These are phyloP conservation scores for Nothocercus julius DNA, from an alignment of 2,113 vertebrate genomes.

Conservation along the genomic window DNA sequence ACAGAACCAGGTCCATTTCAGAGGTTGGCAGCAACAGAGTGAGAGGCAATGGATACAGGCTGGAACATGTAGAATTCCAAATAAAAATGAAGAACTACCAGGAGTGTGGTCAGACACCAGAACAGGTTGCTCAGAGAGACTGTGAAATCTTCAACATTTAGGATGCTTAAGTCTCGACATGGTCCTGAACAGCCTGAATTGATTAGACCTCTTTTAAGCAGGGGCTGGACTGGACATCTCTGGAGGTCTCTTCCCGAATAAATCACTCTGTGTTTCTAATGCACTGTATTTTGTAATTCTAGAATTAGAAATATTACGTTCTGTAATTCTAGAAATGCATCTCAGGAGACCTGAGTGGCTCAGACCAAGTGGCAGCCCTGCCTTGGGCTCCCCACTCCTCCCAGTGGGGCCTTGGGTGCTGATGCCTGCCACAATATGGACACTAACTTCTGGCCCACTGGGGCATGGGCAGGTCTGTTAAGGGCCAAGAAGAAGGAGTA, in stretches of 20 bases:
- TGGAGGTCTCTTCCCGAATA: background rate
- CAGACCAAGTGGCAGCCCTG: background rate
- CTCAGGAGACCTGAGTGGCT: background rate
- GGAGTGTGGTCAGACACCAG: background rate
- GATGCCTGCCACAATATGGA: no score
- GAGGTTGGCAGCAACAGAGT: background rate
- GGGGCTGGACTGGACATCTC: background rate
- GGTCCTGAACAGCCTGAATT: background rate
- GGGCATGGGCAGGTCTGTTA: fast-evolving
- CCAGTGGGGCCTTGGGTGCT: background rate
- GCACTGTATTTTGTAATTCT: background rate
- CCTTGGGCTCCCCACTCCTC: background rate
- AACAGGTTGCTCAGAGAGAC: background rate
- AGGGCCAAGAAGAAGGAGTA: background rate
- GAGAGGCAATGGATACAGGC: background rate
- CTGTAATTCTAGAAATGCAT: background rate
- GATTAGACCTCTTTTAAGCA: background rate
- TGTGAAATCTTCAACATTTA: background rate
- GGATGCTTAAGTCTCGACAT: background rate
- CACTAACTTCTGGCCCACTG: no score
- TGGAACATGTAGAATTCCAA: background rate
- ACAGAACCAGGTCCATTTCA: background rate
- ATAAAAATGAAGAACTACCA: background rate
- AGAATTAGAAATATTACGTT: background rate
- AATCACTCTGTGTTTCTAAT: background rate